These are phyloP conservation scores for Arnoldichthys spilopterus DNA, from an alignment of 2,797 vertebrate species.

Conservation along the genomic window DNA sequence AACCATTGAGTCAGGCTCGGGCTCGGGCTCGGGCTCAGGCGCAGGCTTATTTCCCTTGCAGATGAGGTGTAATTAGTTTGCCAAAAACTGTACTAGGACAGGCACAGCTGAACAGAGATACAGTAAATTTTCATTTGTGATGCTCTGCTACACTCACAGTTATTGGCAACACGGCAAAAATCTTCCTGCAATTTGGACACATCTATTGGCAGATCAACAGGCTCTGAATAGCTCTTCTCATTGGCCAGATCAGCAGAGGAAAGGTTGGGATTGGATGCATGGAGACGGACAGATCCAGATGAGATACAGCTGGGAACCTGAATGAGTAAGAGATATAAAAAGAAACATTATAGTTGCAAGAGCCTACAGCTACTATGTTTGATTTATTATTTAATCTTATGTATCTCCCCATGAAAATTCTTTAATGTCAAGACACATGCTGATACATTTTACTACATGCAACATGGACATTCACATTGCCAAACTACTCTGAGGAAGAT, in stretches of 20 bases:
- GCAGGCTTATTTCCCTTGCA: neutral
- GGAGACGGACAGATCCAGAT: conserved; percentile 86
- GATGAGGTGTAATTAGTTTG: neutral
- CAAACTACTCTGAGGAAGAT: too few species aligned
- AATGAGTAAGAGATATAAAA: neutral
- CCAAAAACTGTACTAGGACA: neutral
- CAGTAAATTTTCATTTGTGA: neutral
- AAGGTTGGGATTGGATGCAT: conserved; percentile 97
- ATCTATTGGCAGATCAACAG: conserved; percentile 85
- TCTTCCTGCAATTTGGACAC: conserved; percentile 96
- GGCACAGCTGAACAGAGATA: neutral
- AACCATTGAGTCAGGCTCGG: neutral
- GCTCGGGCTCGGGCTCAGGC: too few species aligned
- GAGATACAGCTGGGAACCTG: conserved; percentile 84
- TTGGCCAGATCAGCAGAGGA: conserved; percentile 88
- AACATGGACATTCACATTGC: neutral
- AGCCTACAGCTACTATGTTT: too few species aligned
- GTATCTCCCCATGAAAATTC: neutral
- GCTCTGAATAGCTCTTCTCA: conserved; percentile 85
- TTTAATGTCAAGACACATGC: neutral
- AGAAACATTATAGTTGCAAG: neutral
- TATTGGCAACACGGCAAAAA: conserved; percentile 89
- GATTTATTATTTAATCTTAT: too few species aligned
- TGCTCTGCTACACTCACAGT: conserved; percentile 77
- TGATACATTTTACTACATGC: neutral